Evolutionary conservation across 2,797 vertebrate species (phyloP), one percentile per base, ranked within the genome.

Genomic region (Ceryle rudis): DNA sequence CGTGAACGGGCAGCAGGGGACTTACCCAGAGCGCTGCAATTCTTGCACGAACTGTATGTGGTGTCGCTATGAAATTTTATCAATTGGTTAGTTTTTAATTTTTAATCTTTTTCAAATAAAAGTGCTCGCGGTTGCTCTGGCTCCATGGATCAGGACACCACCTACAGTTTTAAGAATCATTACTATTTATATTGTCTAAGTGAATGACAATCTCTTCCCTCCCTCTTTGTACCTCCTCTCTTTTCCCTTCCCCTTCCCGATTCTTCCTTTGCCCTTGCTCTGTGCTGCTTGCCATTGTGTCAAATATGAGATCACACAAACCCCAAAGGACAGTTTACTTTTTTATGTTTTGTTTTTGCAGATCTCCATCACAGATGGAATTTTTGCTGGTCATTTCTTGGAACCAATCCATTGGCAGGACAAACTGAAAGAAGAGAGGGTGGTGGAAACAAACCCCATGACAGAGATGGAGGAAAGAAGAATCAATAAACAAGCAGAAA

Each of bases 331-430:
- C 90, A 79, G 89, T 93, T 91, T 14, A 87, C 77, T 28, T 85
- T 89, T 89, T 62, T 41, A 44, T 66, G 51, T 86, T 91, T 88
- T 93, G 90, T 90, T 94, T 93, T 52, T 95, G 96, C 97, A 98
- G 97, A 93, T 97, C 97, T 98, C 98, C 98, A 98, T 98, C 98
- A 98, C 98, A 98, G 98, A 98, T 98, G 98, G 98, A 98, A 98
- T 93, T 97, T 97, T 97, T 97, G 97, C 96, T 97, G 97, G 91
- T 98, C 97, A 97, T 96, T 98, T 90, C 96, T 96, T 91, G 92
- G 97, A 97, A 97, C 96, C 90, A 97, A 98, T 97, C 93, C 97
- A 96, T 96, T 96, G 94, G 61, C 90, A 95, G 86, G 88, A 80
- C 95, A 96, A 81, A 66, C 54, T 13, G 0, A 42, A 55, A 89